These are phyloP conservation scores for Apeltes quadracus DNA, from an alignment of 2,113 vertebrate genomes.

Conservation along the genomic window DNA sequence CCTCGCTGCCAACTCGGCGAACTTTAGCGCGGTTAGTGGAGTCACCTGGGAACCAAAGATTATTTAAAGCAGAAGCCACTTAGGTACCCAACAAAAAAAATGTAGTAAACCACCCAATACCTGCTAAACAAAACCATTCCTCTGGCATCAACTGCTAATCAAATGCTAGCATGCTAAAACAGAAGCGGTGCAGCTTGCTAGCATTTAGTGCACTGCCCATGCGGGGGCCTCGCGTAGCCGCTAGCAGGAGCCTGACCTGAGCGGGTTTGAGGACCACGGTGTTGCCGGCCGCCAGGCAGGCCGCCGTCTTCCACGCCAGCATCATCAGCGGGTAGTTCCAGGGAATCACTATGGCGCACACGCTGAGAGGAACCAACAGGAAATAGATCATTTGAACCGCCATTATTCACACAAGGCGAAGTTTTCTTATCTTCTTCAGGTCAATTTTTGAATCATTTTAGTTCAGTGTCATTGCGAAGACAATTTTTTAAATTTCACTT, in stretches of 20 bases:
- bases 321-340: slow-evolving; percentile 94
- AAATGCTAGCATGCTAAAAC: background rate
- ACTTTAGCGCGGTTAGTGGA: slow-evolving; percentile 88
- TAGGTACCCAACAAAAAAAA: background rate
- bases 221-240: background rate
- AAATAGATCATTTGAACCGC: background rate
- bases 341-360: slow-evolving; percentile 88
- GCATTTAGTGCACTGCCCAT: background rate
- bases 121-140: background rate
- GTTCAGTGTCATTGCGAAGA: background rate
- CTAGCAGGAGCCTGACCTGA: slow-evolving; percentile 73
- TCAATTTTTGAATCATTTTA: background rate
- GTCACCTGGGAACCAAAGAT: slow-evolving; percentile 80
- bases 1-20: slow-evolving; percentile 85
- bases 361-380: slow-evolving; percentile 60
- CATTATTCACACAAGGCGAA: background rate
- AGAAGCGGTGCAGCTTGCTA: background rate
- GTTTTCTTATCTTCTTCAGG: background rate
- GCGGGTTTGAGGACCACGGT: slow-evolving; percentile 88
- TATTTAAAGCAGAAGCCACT: background rate
- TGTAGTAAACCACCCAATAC: background rate
- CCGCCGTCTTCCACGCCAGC: slow-evolving; percentile 88
- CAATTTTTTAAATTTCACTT: background rate
- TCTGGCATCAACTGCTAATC: background rate
- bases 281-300: slow-evolving; percentile 88